Evolutionary conservation across 2,113 vertebrate genomes (phyloP), one percentile per base, ranked within the genome.

Genomic region (Himantopus leucocephalus): DNA sequence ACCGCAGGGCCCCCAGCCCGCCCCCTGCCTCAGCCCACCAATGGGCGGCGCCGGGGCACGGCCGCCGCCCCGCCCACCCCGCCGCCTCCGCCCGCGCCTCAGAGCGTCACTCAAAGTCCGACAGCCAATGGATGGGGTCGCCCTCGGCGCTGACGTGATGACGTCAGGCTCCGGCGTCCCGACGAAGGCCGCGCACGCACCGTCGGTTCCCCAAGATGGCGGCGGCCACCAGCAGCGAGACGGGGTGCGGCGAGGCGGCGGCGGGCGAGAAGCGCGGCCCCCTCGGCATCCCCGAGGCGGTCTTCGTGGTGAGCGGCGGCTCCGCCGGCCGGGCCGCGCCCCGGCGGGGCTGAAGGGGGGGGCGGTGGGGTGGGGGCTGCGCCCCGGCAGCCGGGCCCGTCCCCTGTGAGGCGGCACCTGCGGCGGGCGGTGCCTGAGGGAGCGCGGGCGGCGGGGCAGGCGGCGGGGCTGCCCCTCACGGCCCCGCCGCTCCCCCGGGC

Each of bases 261-360:
- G 90, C 96, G 48, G 98, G 98, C 53, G 97, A 97, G 45, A 99
- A 98, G 97, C 98, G 98, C 75, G 98, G 98, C 75, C 99, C 99
- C 45, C 98, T 99, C 39, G 99, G 99, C 13, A 99, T 99, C 89
- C 99, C 99, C 3, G 99, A 99, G 95, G 99, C 99, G 0, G 98
- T 99, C 48, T 99, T 99, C 94, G 98, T 99, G 98, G 99, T 99
- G 97, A 98, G 99, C 29, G 53, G 47, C 97, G 41, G 26, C 14
- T 24, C 47, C 60, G 56, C 32, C 30, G 34, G n/a, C 55, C 30
- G 56, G 10, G 21, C 35, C 20, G 55, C 26, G 53, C 41, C 16
- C 13, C 8, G 16, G 43, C 6, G 15, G 19, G 2, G 16, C 2
- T 1, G n/a, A n/a, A n/a, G 21, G 5, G 23, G 18, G 21, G 19